Evolutionary conservation across 1,140 invertebrate genomes (phyloP).

Genomic region (Rhizoglyphus robini): DNA sequence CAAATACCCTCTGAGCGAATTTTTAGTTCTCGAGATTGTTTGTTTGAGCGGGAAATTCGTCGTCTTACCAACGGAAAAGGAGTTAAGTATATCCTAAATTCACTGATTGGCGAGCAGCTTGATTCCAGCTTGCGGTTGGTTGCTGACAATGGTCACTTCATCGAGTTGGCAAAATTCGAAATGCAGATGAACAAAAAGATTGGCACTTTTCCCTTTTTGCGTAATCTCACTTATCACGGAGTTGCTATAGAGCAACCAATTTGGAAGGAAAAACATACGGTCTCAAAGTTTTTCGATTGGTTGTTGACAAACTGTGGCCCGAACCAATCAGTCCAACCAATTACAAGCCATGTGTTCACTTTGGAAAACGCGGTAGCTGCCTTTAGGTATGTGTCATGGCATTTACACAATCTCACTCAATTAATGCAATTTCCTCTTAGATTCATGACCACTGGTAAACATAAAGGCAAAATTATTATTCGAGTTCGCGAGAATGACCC

Average conservation of each 20-base stretch:
- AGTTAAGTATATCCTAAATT: conserved; percentile 84
- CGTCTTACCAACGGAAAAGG: conserved; percentile 46
- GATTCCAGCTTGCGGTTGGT: conserved; percentile 80
- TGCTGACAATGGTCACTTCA: conserved; percentile 67
- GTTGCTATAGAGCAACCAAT: conserved; percentile 72
- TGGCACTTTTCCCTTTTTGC: no score
- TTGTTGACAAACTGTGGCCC: no score
- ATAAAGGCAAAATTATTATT: conserved; percentile 97
- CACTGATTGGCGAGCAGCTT: conserved; percentile 70
- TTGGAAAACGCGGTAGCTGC: no score
- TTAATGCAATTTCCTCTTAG: conserved; percentile 38
- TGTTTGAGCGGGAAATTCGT: conserved; percentile 37
- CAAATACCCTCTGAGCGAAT: conserved; percentile 38
- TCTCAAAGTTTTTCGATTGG: no score
- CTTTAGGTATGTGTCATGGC: no score
- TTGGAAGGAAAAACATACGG: conserved; percentile 68
- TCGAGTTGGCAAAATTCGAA: conserved; percentile 89
- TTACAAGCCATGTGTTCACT: background rate
- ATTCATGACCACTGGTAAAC: conserved; percentile 91
- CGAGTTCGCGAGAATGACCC: conserved; percentile 47
- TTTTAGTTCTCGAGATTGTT: conserved; percentile 40
- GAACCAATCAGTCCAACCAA: conserved; percentile 41
- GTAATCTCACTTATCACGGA: no score
- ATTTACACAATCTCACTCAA: conserved; percentile 34
- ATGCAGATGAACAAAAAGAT: no score